Base-by-base conservation (phyloP, 1,140 invertebrate species). In the Panonychus citri region DNA sequence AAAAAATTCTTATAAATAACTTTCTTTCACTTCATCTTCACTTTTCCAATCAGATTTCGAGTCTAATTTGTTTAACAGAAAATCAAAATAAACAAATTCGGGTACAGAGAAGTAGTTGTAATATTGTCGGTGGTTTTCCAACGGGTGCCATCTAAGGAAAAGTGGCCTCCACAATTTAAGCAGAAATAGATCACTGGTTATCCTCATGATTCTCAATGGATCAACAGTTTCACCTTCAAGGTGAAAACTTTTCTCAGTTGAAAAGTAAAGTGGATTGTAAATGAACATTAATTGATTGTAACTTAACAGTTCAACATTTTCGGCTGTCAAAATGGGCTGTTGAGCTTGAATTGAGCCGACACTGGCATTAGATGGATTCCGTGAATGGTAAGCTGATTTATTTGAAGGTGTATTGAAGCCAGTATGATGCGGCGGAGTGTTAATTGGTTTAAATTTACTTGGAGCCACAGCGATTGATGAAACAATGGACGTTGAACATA, bases 91-190 rank as follows among this genome's bases (percentile, higher is more conserved):
- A 21, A 46, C 17, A 48, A 28, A 55, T 26, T 55, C 40, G 13
- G 24, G 15, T 17, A 34, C 10, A 24, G 43, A 26, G 50, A 56
- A 56, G 12, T 56, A 25, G 25, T 37, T 51, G 15, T 56, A 53
- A 21, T 51, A 57, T 5, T 53, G 12, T 17, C 58, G 27, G 19
- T 53, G 10, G 7, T 57, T 21, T 3, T 28, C 24, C 24, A 43
- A 13, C 26, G 30, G 37, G 17, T 56, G 50, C 57, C 57, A 59
- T 27, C 60, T 53, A 48, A 61, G 54, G 43, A 57, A 61, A n/a
- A 61, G 42, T 25, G 42, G 24, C 30, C 24, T 26, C 42, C 54
- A 61, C 13, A 61, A 56, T 21, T 43, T 25, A 25, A 60, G 56
- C 21, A 46, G 19, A 46, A 46, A 46, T 21, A 46, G 43, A 46